A percentile compares a stretch with the other conserved stretches of the same genome.
Conservation (phyloP, 1,140 invertebrate genomes). For the Stenopsyche tienmushanensis region DNA sequence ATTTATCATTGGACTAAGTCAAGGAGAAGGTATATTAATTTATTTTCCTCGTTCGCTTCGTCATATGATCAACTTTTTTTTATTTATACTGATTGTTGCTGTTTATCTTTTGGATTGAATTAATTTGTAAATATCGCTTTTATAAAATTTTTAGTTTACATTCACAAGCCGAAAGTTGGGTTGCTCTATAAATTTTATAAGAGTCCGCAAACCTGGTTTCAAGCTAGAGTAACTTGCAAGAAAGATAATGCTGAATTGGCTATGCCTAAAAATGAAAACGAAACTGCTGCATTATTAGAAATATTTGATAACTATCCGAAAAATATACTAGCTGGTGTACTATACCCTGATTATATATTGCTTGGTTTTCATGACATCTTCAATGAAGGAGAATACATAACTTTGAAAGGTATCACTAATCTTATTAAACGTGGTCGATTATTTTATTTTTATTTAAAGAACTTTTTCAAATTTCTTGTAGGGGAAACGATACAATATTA, state of each 20-base stretch:
- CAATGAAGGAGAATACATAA: conserved; percentile 14
- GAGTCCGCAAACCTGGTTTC: background rate
- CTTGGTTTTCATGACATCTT: conserved; percentile 18
- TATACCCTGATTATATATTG: background rate
- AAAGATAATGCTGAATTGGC: conserved; percentile 12
- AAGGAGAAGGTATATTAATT: no score
- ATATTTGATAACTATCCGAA: conserved; percentile 1
- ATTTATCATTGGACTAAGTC: no score
- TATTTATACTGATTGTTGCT: no score
- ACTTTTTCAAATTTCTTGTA: background rate
- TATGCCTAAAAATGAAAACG: conserved; percentile 10
- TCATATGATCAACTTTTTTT: no score
- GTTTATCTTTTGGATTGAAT: no score
- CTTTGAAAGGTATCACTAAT: background rate
- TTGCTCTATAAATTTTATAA: conserved; percentile 15
- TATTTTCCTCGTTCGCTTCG: no score
- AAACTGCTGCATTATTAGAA: background rate
- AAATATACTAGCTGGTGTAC: background rate
- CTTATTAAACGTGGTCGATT: background rate
- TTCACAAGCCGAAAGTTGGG: no score
- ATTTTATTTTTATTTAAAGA: background rate
- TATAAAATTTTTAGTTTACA: no score
- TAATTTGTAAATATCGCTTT: no score
- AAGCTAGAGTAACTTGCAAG: conserved; percentile 1
- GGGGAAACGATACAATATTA: conserved; percentile 11